Evolutionary conservation across 2,113 vertebrate genomes (phyloP).

Genomic region (Turnix velox): DNA sequence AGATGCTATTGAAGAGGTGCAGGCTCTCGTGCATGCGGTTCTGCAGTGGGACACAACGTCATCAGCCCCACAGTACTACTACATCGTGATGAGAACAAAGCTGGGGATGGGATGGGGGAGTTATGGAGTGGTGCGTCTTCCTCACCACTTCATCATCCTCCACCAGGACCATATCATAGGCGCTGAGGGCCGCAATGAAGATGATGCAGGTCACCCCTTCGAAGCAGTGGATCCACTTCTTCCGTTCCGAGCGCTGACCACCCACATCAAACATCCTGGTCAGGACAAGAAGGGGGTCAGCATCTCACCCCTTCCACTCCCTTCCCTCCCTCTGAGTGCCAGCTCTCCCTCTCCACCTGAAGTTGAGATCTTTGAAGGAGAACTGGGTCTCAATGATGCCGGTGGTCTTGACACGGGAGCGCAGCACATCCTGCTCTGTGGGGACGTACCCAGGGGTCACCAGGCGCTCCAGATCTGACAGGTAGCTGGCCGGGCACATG

Average conservation of each 20-base stretch:
- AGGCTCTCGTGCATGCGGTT: slow-evolving; percentile 99
- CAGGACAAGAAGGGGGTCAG: background rate
- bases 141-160: slow-evolving; percentile 92
- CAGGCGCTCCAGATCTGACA: slow-evolving; percentile 89
- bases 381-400: slow-evolving; percentile 97
- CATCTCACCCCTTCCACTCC: background rate
- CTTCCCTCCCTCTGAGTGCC: no score
- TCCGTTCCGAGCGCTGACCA: slow-evolving; percentile 93
- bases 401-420: slow-evolving; percentile 95
- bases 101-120: no score
- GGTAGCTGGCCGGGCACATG: slow-evolving; percentile 72
- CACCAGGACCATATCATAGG: slow-evolving; percentile 95
- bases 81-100: accelerated
- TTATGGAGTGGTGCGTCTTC: background rate
- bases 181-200: slow-evolving; percentile 94
- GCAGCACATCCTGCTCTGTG: slow-evolving; percentile 94
- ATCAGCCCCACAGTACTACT: background rate
- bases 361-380: slow-evolving; percentile 93
- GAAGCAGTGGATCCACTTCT: slow-evolving; percentile 99
- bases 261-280: slow-evolving; percentile 97
- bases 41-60: slow-evolving; percentile 54
- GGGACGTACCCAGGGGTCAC: slow-evolving; percentile 89
- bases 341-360: slow-evolving; percentile 75
- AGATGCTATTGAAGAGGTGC: slow-evolving; percentile 99
- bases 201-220: slow-evolving; percentile 98